A percentile compares a stretch with the other conserved stretches of the same genome.
phyloP scores from a whole-genome alignment of 2,113 vertebrate species.

The Psophia crepitans region DNA sequence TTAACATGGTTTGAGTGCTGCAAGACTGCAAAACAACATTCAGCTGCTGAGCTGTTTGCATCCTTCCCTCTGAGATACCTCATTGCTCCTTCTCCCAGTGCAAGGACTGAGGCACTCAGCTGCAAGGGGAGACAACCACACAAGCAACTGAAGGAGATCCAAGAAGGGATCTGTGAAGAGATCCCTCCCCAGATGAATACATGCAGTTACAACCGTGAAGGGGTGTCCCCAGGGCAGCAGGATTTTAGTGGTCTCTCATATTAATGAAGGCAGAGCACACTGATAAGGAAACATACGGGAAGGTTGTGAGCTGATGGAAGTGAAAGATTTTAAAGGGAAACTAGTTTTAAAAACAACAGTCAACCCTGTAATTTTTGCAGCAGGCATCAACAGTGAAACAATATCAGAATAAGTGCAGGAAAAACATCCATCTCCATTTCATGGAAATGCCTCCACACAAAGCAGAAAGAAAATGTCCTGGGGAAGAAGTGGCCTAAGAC shows the following conservation, averaged over 20 bases:
- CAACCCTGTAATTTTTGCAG: neutral
- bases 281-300: neutral
- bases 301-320: neutral
- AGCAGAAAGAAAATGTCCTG: neutral
- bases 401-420: neutral
- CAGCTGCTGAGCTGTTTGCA: neutral
- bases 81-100: neutral
- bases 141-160: neutral
- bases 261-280: neutral
- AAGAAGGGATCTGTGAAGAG: neutral
- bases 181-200: neutral
- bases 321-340: neutral
- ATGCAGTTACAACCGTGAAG: neutral
- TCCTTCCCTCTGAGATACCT: neutral
- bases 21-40: rapidly evolving
- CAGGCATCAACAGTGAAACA: neutral
- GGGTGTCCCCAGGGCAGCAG: neutral
- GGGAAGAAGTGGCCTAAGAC: neutral
- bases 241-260: neutral
- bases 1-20: neutral
- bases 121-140: neutral
- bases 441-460: neutral
- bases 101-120: neutral
- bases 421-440: neutral
- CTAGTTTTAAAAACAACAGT: neutral